Evolutionary conservation across 1,140 invertebrate species (phyloP), one percentile per base, ranked within the genome.

Genomic region (Heliconius nattereri): DNA sequence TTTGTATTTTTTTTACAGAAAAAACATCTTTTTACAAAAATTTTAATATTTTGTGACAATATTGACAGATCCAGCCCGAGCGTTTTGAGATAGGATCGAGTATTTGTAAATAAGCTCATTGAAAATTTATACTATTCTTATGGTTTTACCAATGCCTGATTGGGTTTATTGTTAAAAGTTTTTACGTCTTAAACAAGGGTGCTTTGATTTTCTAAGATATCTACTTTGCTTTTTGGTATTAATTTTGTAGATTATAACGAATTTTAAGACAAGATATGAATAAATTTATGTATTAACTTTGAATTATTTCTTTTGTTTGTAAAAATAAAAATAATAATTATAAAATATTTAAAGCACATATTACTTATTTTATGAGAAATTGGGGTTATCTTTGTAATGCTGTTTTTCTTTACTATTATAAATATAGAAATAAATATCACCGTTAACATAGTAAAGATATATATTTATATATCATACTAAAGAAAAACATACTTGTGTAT

Each of bases 31-130:
- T 54, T 78, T 80, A 79, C 82, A 84, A 80, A n/a, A 40, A 77
- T 81, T 79, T 81, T 71, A 85, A 90, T 92, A 87, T 90, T 91
- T 91, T 91, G 89, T 92, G 89, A 93, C 89, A 94, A 93, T 91
- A 94, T 92, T 93, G 92, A 94, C 91, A 91, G 91, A 82, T 90
- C 78, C 81, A 84, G 85, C 86, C 89, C 85, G 75, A 75, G 71
- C 40, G 49, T 72, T 76, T 78, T 75, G 26, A 78, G 76, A 78
- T 57, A 37, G 76, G 71, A 84, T 91, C 79, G 87, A 89, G 90
- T 86, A 91, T 92, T 93, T 92, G 90, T 92, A 93, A 92, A 93
- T 94, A 93, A 93, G 91, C 89, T 89, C 81, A 92, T 94, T 92
- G 88, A 92, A 93, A 91, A 93, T 92, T 91, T 91, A 92, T 91